Percentiles rank a stretch among this genome's conserved stretches.
Conservation (phyloP, 2,797 vertebrate species). For the Muraenolepis orangiensis region DNA sequence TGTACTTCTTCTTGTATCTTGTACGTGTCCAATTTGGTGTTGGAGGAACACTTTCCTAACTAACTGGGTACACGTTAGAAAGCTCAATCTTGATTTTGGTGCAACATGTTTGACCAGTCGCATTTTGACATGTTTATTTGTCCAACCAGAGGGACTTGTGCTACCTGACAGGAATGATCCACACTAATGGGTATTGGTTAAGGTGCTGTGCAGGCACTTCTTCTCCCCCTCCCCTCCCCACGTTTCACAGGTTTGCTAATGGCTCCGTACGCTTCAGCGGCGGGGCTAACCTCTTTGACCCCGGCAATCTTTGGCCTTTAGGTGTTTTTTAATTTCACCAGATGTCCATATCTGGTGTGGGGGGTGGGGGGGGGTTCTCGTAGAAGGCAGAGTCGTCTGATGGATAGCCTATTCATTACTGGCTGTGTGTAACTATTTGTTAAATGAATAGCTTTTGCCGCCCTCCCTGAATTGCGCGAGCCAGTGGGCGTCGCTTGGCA, state of each 20-base stretch:
- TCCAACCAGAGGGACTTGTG: background rate
- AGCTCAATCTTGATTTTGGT: background rate
- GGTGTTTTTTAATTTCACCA: conserved; percentile 33
- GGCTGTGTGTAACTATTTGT: conserved; percentile 47
- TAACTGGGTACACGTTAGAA: background rate
- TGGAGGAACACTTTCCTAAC: background rate
- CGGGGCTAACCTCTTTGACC: conserved; percentile 55
- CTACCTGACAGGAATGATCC: background rate
- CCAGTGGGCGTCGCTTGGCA: conserved; percentile 5
- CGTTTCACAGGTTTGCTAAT: background rate
- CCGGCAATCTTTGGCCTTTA: conserved; percentile 43
- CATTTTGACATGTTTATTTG: background rate
- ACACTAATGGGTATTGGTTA: background rate
- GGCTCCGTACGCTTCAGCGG: background rate
- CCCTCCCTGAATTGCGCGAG: conserved; percentile 32
- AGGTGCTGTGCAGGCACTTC: background rate
- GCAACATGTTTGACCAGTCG: background rate
- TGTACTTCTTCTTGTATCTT: too few species aligned
- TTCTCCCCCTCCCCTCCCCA: background rate
- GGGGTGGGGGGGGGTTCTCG: conserved; percentile 61
- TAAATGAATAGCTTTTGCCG: conserved; percentile 53
- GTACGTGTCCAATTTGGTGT: background rate
- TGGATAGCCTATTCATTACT: conserved; percentile 75
- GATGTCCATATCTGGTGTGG: conserved; percentile 37
- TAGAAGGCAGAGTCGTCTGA: conserved; percentile 49